Percentiles rank a stretch among this genome's conserved stretches.
These are phyloP conservation scores for Urechis unicinctus DNA, from an alignment of 2,888 invertebrate genomes.

Conservation along the genomic window DNA sequence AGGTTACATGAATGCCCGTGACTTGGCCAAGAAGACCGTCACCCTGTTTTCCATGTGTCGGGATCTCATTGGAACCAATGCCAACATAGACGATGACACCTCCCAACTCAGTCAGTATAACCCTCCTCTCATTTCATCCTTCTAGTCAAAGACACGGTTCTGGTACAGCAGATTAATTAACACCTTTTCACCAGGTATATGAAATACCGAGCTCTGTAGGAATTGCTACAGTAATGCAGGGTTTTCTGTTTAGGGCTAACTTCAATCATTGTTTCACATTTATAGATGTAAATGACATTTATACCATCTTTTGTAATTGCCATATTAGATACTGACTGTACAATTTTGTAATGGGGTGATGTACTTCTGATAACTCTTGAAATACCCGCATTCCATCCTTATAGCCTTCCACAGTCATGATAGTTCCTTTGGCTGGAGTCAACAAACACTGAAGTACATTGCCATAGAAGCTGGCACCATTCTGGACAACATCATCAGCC, in stretches of 20 bases:
- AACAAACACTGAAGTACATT: conserved; percentile 37
- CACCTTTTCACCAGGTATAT: no score
- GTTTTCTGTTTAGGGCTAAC: no score
- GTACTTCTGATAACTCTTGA: no score
- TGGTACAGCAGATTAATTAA: no score
- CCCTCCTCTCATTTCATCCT: background rate
- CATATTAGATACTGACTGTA: no score
- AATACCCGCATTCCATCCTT: no score
- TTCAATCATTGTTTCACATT: no score
- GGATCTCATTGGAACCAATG: conserved; percentile 37
- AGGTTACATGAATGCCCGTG: conserved; percentile 38
- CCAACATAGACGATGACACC: conserved; percentile 28
- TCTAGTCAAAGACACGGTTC: background rate
- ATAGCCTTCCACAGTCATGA: conserved; percentile 14
- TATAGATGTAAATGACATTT: no score
- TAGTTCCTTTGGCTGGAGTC: conserved; percentile 39
- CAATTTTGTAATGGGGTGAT: no score
- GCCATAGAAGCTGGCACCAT: conserved; percentile 37
- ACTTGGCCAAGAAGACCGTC: conserved; percentile 36
- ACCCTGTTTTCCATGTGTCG: conserved; percentile 34
- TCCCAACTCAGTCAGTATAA: conserved; percentile 19
- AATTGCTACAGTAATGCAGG: no score
- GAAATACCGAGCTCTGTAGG: no score
- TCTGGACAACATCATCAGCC: conserved; percentile 19
- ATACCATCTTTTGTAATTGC: no score